phyloP scores from a whole-genome alignment of 2,113 vertebrate genomes.

The Edolisoma coerulescens region DNA sequence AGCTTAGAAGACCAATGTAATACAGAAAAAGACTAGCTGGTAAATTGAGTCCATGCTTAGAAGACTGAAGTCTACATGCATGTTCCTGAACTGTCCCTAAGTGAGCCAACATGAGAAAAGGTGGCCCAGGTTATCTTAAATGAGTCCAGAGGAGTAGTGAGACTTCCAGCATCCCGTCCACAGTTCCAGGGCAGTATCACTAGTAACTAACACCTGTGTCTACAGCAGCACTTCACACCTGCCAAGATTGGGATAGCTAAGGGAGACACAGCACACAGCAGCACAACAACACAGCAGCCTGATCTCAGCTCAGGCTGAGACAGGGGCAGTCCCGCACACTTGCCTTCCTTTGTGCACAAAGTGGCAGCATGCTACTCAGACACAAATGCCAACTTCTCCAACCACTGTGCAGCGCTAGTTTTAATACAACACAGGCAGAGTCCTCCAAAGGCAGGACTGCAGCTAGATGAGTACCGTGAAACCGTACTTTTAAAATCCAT shows the following conservation, averaged over 20 bases:
- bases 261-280: too few species aligned
- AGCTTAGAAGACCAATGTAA: neutral
- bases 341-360: fast-evolving
- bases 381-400: neutral
- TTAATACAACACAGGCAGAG: neutral
- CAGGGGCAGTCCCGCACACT: neutral
- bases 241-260: neutral
- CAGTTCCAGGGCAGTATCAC: neutral
- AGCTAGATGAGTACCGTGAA: neutral
- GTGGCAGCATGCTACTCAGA: neutral
- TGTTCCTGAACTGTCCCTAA: neutral
- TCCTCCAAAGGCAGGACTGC: neutral
- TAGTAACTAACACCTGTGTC: neutral
- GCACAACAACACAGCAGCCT: neutral
- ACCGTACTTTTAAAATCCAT: neutral
- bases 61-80: neutral
- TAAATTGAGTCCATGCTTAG: neutral
- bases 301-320: neutral
- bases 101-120: neutral
- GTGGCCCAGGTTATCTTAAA: neutral
- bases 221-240: neutral
- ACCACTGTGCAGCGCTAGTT: neutral
- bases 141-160: neutral
- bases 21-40: neutral
- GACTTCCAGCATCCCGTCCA: neutral